Evolutionary conservation across 2,888 invertebrate species (phyloP), one percentile per base, ranked within the genome.

Genomic region (Liopterus haemorrhoidalis): DNA sequence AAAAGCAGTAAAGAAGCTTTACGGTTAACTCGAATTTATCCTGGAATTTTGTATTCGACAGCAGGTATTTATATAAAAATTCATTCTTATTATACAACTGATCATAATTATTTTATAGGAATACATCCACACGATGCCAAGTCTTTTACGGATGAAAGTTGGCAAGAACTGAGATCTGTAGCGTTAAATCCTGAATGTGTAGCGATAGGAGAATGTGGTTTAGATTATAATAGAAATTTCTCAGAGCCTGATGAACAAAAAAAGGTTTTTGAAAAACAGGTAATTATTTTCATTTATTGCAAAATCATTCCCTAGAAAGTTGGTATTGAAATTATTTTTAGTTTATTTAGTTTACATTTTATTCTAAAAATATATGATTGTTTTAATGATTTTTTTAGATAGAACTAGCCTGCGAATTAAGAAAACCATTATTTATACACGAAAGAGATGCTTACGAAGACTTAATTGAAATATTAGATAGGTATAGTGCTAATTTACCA

Each of bases 121-220:
- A 84, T 93, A 57, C 92, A 93, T 70, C 92, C 93, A 2, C 92
- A 92, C 68, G 93, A 93, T 71, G 91, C 92, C 1, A 92, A 91
- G 69, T 86, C 88, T 2, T 82, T 81, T 70, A 73, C 79, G 33
- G 81, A 82, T 50, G 82, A 82, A 57, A 76, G 76, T 46, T 93
- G 92, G 91, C 74, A 78, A 28, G 87, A 88, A 61, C 70, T 92
- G 45, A 76, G 77, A 59, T 76, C 77, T 52, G 79, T 88, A 53
- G 86, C 88, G 12, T 73, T 74, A 39, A 89, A 88, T 60, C 81
- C 82, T 2, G 91, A 93, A 70, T 93, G 93, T 67, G 93, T 94
- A 20, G 93, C 93, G 2, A 78, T 94, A 27, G 94, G 94, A 14
- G 93, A 93, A 67, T 94, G 94, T 67, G 94, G 94, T 22, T 75